Evolutionary conservation across 2,113 vertebrate species (phyloP), one percentile per base, ranked within the genome.

Genomic region (Pholis gunnellus): DNA sequence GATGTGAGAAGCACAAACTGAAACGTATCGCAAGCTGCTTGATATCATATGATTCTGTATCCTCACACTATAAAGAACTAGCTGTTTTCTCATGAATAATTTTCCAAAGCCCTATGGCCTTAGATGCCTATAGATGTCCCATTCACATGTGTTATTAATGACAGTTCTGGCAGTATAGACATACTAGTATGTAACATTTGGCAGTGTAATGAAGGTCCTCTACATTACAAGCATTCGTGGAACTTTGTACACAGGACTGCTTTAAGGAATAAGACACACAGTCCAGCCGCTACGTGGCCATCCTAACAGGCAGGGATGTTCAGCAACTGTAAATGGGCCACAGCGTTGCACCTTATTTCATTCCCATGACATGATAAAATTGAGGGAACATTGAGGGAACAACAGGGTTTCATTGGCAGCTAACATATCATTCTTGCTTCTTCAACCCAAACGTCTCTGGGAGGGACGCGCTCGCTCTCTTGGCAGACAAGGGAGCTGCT

Each of bases 331-430:
- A 70, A 83, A 68, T 50, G 18, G 70, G 59, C 18, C 69, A 64
- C 5, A 65, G 36, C 64, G 13, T 90, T 42, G 46, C 56, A 75
- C 27, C 72, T 75, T 68, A 38, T 56, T 80, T 61, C 75, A 69
- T 91, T 93, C 89, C 79, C 75, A 75, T 79, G 34, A 71, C 72
- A 64, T 63, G 79, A 71, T 36, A 42, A 86, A 64, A 75, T 20
- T 38, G 8, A 72, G 34, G 68, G 68, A 34, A n/a, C n/a, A n/a
- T n/a, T n/a, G n/a, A n/a, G n/a, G n/a, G n/a, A n/a, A n/a, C n/a
- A n/a, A n/a, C n/a, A n/a, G n/a, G n/a, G n/a, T 59, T 90, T 82
- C 64, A 75, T 81, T 92, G 92, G 90, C 87, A 72, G 70, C 11
- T 9, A 13, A 67, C 13, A 29, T 61, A 54, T 89, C 86, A 34